Percentiles rank a stretch among this genome's conserved stretches.
Evolutionary conservation across 2,113 vertebrate genomes (phyloP).

Genomic region (Pyxicephalus adspersus): DNA sequence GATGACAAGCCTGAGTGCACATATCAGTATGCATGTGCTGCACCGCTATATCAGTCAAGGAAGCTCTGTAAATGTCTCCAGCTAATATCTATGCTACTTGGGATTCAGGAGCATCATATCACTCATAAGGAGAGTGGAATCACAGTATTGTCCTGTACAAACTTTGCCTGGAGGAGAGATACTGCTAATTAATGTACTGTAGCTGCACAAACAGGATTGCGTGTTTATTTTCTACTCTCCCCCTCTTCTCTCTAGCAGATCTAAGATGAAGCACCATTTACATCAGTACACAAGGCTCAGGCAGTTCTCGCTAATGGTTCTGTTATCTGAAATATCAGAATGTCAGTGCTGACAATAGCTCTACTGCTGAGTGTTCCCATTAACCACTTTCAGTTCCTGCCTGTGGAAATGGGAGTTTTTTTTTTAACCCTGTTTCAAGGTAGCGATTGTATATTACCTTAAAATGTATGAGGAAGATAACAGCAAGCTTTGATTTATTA

Average conservation of each 20-base stretch:
- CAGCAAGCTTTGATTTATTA: no score
- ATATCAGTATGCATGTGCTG: conserved; percentile 14
- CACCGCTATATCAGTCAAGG: background rate
- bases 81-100: conserved; percentile 25
- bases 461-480: background rate
- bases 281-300: conserved; percentile 20
- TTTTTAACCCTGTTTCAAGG: background rate
- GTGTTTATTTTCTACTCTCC: conserved; percentile 12
- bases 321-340: conserved; percentile 15
- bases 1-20: background rate
- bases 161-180: conserved; percentile 20
- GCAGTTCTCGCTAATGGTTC: conserved; percentile 25
- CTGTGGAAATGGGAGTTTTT: background rate
- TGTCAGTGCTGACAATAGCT: conserved; percentile 11
- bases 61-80: conserved; percentile 7
- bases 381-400: conserved; percentile 9
- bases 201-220: conserved; percentile 20
- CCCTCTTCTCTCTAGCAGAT: background rate
- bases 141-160: conserved; percentile 40
- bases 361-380: background rate
- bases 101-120: conserved; percentile 23
- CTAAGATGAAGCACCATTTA: conserved; percentile 16
- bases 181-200: conserved; percentile 37
- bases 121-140: conserved; percentile 29
- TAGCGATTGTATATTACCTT: background rate